Percentiles rank a stretch among this genome's conserved stretches.
Evolutionary conservation across 2,888 invertebrate genomes (phyloP).

Genomic region (Lasioglossum zephyrum): DNA sequence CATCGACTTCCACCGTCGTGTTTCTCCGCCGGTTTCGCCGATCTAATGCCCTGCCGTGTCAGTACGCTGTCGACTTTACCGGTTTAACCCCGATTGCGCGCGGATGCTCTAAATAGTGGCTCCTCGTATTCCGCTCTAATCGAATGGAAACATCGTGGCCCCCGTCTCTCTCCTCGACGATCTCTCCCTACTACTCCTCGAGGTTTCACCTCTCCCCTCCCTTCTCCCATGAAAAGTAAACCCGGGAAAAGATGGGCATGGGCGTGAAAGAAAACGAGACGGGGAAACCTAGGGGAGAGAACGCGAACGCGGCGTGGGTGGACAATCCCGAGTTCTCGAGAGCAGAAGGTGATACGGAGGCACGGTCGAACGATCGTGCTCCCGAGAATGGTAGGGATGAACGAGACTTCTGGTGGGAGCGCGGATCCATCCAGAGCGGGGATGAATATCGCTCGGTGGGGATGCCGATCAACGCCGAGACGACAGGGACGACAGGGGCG

Average conservation of each 20-base stretch:
- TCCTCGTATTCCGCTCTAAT: conserved; percentile 77
- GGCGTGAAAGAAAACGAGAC: conserved; percentile 58
- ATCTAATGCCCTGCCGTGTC: conserved; percentile 40
- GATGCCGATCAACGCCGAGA: conserved; percentile 53
- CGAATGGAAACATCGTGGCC: conserved; percentile 68
- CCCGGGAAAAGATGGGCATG: conserved; percentile 62
- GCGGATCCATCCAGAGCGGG: conserved; percentile 33
- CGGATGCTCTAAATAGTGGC: conserved; percentile 51
- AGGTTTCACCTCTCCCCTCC: background rate
- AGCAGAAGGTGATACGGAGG: conserved; percentile 72
- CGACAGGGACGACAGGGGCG: conserved; percentile 41
- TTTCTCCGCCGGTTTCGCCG: background rate
- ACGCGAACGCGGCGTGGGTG: conserved; percentile 62
- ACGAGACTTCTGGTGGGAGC: conserved; percentile 54
- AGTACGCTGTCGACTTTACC: conserved; percentile 56
- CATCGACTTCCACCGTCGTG: conserved; percentile 18
- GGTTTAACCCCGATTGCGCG: conserved; percentile 39
- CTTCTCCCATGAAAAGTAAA: conserved; percentile 13
- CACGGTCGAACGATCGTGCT: conserved; percentile 61
- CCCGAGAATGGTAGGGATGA: conserved; percentile 55
- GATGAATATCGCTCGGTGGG: conserved; percentile 44
- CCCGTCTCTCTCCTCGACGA: background rate
- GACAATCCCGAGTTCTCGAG: conserved; percentile 60
- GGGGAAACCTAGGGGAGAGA: conserved; percentile 43
- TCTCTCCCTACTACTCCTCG: background rate